A percentile compares a stretch with the other conserved stretches of the same genome.
Conservation (phyloP, 2,797 vertebrate species). For the Tamandua tetradactyla region DNA sequence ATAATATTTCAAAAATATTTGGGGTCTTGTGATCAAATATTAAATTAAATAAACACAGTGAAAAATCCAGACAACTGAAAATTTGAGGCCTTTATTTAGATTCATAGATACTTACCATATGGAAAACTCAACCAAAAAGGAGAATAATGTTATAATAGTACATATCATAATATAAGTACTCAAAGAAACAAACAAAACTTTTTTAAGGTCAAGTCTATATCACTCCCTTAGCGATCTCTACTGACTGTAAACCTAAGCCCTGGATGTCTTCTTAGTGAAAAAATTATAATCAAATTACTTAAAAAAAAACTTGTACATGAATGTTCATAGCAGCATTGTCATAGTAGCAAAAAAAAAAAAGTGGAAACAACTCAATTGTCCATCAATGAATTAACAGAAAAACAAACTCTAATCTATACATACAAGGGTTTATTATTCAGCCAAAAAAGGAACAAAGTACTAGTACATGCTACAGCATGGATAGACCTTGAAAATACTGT, state of each 20-base stretch:
- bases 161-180: not conserved
- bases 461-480: too few relatives aligned
- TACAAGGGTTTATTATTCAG: too few relatives aligned
- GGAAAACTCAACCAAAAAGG: not conserved
- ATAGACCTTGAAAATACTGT: too few relatives aligned
- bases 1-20: constrained; percentile 33
- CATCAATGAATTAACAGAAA: too few relatives aligned
- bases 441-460: too few relatives aligned
- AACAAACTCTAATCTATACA: too few relatives aligned
- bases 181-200: constrained; percentile 4
- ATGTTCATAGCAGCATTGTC: too few relatives aligned
- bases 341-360: too few relatives aligned
- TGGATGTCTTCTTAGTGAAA: constrained; percentile 9
- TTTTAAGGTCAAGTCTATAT: not conserved
- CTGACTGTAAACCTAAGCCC: not conserved
- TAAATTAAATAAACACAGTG: constrained; percentile 19
- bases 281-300: not conserved
- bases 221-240: not conserved
- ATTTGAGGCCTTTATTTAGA: not conserved
- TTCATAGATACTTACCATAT: not conserved
- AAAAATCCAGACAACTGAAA: not conserved
- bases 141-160: not conserved
- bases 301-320: too few relatives aligned
- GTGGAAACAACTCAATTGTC: too few relatives aligned
- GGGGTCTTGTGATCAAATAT: not conserved